These are phyloP conservation scores for Diachasmimorpha longicaudata DNA, from an alignment of 1,140 invertebrate species.

Conservation along the genomic window DNA sequence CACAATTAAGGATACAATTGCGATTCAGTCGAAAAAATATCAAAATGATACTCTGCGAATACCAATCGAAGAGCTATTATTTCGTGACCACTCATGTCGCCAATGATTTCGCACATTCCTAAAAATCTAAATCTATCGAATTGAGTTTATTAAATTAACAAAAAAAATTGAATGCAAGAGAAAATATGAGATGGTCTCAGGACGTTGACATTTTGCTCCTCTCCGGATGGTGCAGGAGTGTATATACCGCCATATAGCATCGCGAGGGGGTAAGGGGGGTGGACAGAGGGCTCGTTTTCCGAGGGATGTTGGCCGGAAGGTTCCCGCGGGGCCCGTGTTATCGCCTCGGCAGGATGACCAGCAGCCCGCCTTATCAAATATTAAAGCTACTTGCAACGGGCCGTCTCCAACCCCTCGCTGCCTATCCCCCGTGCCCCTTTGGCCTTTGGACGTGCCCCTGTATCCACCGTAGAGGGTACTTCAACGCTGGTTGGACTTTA, in stretches of 20 bases:
- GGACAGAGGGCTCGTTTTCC: constrained; percentile 46
- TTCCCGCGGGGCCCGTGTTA: constrained; percentile 63
- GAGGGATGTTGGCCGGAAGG: constrained; percentile 55
- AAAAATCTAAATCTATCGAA: too few species aligned
- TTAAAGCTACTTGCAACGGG: constrained; percentile 61
- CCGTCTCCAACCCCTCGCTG: constrained; percentile 28
- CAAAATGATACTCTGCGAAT: too few species aligned
- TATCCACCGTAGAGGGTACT: constrained; percentile 1
- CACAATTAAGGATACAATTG: too few species aligned
- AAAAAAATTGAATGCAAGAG: neutral
- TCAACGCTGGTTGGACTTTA: neutral
- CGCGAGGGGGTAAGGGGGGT: neutral
- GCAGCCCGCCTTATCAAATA: constrained; percentile 60
- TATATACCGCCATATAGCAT: neutral
- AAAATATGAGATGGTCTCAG: neutral
- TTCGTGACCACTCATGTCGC: too few species aligned
- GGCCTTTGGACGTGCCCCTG: constrained; percentile 24
- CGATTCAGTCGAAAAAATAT: too few species aligned
- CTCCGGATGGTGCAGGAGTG: neutral
- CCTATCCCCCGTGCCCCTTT: constrained; percentile 27
- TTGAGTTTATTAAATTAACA: neutral
- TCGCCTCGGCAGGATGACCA: constrained; percentile 64
- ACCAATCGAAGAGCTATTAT: too few species aligned
- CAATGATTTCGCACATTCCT: too few species aligned
- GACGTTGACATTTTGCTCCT: neutral